Evolutionary conservation across 1,140 invertebrate genomes (phyloP), one percentile per base, ranked within the genome.

Genomic region (Polyergus mexicanus): DNA sequence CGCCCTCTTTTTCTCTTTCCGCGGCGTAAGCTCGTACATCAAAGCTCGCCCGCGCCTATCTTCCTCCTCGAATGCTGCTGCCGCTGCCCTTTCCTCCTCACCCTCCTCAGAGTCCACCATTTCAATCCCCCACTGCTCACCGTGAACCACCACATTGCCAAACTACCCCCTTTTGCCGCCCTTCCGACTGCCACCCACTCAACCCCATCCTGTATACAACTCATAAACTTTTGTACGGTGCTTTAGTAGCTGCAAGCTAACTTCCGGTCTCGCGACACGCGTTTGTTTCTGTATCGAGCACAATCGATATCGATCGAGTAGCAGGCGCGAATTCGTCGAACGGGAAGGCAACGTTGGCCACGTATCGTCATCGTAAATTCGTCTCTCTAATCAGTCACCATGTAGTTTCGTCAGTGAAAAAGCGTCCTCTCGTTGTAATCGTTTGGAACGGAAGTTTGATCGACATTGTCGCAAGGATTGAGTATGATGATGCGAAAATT

Each of bases 21-120:
- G 74, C 86, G 76, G 87, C 91, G 90, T 92, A 92, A 94, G 88
- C 93, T 92, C 93, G 89, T 94, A 94, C 93, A 94, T 94, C 94
- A 95, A 94, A 93, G 93, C 94, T 93, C 91, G 93, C 86, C 92
- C 89, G 88, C 91, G 92, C 92, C 92, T 92, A 91, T 94, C 94
- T 92, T 93, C 89, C 91, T 92, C 93, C 84, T 88, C 90, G 91
- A 92, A 90, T 93, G 88, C 89, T 87, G 88, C 78, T 84, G 85
- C 88, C 22, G 51, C 80, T 66, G 63, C 78, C 63, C 54, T 66
- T 44, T 54, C 56, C 77, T 41, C 63, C 69, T 83, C 78, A n/a
- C 76, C 76, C 80, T 85, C 58, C 84, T 83, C 47, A 51, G 71
- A 88, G 65, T 76, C 81, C 75, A 87, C 80, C 32, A 68, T 84